Base-by-base conservation (phyloP, 2,113 vertebrate genomes). In the Atrichornis clamosus region DNA sequence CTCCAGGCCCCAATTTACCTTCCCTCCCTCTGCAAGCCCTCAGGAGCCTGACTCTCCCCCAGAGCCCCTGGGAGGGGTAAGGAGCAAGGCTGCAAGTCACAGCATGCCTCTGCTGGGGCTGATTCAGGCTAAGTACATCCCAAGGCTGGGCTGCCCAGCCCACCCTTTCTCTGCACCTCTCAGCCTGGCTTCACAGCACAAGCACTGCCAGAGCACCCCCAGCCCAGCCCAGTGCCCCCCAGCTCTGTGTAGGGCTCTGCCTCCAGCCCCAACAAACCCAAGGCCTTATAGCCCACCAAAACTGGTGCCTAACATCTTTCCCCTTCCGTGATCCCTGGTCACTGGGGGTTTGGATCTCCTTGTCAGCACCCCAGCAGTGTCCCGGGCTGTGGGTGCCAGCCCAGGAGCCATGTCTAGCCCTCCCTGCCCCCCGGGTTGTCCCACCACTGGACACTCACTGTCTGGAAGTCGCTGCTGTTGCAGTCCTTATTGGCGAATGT, bases 391-490 rank as follows among this genome's bases (percentile, higher is more conserved):
- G 9, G 26, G 7, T 78, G 37, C 11, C 14, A 14, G 50, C 50
- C 53, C 23, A 42, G 24, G 26, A 35, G 23, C 26, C 5, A 1
- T 65, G 26, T n/a, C 37, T 16, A 75, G 6, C 49, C 30, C 20
- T 24, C 30, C n/a, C 58, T 42, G 24, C 4, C 55, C n/a, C 35
- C 22, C 2, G 0, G 7, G 8, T 37, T 2, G 1, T 13, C 32
- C 70, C 39, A 8, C 32, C 49, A 12, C 42, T 18, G 37, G 95
- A 91, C 92, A 98, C 98, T 98, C 96, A 97, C 98, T 53, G 96
- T 97, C 96, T 98, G 95, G 97, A 98, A 98, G 97, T 98, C 98
- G 27, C 97, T 96, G 86, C 89, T 35, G 18, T 86, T 95, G 96
- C 98, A 98, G 32, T 87, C 44, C 64, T 91, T 69, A 13, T 76